Evolutionary conservation across 2,113 vertebrate genomes (phyloP).

Genomic region (Poeciliopsis occidentalis): DNA sequence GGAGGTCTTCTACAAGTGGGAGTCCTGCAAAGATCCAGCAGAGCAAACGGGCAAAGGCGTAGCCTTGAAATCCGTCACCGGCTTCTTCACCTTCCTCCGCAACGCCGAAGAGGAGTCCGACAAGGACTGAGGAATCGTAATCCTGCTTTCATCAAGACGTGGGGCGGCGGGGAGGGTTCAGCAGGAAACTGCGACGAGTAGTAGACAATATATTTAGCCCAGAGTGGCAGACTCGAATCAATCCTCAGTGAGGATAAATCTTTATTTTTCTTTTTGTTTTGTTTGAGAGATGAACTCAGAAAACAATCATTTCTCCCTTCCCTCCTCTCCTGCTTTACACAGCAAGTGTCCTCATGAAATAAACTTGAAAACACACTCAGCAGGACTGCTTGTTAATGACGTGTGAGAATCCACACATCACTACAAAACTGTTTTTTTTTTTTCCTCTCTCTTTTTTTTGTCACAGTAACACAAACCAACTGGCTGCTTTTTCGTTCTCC

Average conservation of each 20-base stretch:
- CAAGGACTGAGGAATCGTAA: slow-evolving; percentile 84
- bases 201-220: slow-evolving; percentile 58
- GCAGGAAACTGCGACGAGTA: slow-evolving; percentile 47
- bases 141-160: slow-evolving; percentile 31
- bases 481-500: slow-evolving; percentile 75
- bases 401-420: slow-evolving; percentile 67
- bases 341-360: slow-evolving; percentile 73
- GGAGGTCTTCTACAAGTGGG: slow-evolving; percentile 97
- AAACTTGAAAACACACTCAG: slow-evolving; percentile 71
- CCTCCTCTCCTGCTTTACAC: slow-evolving; percentile 63
- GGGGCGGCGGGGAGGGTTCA: slow-evolving; percentile 2
- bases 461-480: slow-evolving; percentile 66
- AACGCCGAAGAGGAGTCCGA: slow-evolving; percentile 94
- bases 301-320: slow-evolving; percentile 74
- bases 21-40: slow-evolving; percentile 93
- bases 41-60: slow-evolving; percentile 97
- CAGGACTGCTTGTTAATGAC: slow-evolving; percentile 70
- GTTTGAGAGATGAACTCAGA: slow-evolving; percentile 68
- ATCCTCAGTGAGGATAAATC: slow-evolving; percentile 75
- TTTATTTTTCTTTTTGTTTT: slow-evolving; percentile 50
- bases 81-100: slow-evolving; percentile 97
- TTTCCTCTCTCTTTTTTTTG: slow-evolving; percentile 23
- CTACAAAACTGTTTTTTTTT: slow-evolving; percentile 43
- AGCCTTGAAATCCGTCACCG: slow-evolving; percentile 94
- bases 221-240: slow-evolving; percentile 72